Percentiles rank a stretch among this genome's conserved stretches.
Conservation (phyloP, 2,888 invertebrate genomes). For the Chrysolina americana region DNA sequence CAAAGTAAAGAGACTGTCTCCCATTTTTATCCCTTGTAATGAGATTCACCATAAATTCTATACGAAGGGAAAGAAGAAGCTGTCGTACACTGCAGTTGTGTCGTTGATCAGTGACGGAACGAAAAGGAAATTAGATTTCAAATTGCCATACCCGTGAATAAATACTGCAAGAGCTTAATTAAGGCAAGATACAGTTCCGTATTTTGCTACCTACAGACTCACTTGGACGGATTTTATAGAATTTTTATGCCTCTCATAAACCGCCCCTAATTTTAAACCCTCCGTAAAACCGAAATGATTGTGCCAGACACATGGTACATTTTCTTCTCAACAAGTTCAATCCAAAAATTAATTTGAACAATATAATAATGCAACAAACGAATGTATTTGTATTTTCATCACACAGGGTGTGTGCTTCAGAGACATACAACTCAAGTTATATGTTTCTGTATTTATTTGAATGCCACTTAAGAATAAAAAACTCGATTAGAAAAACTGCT, state of each 20-base stretch:
- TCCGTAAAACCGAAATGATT: neutral
- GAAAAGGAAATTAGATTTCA: constrained; percentile 5
- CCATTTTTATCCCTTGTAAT: too few species aligned
- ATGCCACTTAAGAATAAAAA: too few species aligned
- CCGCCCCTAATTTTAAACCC: neutral
- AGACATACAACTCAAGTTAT: too few species aligned
- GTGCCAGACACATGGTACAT: neutral
- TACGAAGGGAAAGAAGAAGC: neutral
- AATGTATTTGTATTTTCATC: too few species aligned
- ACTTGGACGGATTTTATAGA: neutral
- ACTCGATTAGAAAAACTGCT: too few species aligned
- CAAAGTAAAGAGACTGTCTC: too few species aligned
- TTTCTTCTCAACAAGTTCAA: neutral
- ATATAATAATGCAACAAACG: too few species aligned
- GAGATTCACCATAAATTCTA: too few species aligned
- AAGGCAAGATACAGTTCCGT: constrained; percentile 1
- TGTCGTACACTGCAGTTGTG: neutral
- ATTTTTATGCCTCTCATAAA: constrained; percentile 6
- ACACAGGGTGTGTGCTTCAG: too few species aligned
- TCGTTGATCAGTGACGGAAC: constrained; percentile 12
- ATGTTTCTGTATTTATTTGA: too few species aligned
- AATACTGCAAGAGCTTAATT: constrained; percentile 1
- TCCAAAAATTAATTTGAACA: too few species aligned
- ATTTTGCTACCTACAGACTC: constrained; percentile 5
- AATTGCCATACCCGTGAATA: neutral